These are phyloP conservation scores for Stylophora pistillata DNA, from an alignment of 64 coral and sea anemone species.

Conservation along the genomic window DNA sequence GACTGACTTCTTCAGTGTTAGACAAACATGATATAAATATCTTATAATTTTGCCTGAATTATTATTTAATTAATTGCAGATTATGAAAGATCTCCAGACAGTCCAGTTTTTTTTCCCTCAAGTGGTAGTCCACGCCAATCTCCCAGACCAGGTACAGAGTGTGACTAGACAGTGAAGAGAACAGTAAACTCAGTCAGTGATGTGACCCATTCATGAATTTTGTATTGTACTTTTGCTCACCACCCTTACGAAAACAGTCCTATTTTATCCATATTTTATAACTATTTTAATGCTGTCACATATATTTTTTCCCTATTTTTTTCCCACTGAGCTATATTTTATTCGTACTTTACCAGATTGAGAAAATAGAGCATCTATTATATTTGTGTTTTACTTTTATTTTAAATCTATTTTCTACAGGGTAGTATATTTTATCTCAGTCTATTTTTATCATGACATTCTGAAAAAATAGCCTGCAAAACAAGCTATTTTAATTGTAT, in stretches of 20 bases:
- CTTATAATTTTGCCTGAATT: background rate
- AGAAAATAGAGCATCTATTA: slow-evolving; percentile 52
- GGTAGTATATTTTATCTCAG: slow-evolving; percentile 56
- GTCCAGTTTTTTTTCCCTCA: slow-evolving; percentile 50
- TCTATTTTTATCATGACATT: slow-evolving; percentile 40
- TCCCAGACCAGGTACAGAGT: slow-evolving; percentile 55
- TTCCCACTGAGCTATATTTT: slow-evolving; percentile 42
- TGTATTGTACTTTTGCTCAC: background rate
- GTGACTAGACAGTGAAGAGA: background rate
- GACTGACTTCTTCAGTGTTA: too few relatives aligned
- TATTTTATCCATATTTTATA: too few relatives aligned
- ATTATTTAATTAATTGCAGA: background rate
- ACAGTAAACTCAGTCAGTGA: background rate
- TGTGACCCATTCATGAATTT: background rate
- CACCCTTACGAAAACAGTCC: too few relatives aligned
- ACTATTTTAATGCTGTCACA: too few relatives aligned
- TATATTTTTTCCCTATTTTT: slow-evolving; percentile 53
- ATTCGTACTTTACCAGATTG: slow-evolving; percentile 43
- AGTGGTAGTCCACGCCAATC: slow-evolving; percentile 40
- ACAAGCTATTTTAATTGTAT: slow-evolving; percentile 66
- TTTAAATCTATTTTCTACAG: slow-evolving; percentile 42
- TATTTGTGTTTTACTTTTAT: slow-evolving; percentile 62
- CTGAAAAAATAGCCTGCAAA: slow-evolving; percentile 46
- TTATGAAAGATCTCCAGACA: slow-evolving; percentile 39
- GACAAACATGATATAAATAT: too few relatives aligned